Conservation (phyloP, 2,888 invertebrate genomes). For the Xestia sexstrigata region DNA sequence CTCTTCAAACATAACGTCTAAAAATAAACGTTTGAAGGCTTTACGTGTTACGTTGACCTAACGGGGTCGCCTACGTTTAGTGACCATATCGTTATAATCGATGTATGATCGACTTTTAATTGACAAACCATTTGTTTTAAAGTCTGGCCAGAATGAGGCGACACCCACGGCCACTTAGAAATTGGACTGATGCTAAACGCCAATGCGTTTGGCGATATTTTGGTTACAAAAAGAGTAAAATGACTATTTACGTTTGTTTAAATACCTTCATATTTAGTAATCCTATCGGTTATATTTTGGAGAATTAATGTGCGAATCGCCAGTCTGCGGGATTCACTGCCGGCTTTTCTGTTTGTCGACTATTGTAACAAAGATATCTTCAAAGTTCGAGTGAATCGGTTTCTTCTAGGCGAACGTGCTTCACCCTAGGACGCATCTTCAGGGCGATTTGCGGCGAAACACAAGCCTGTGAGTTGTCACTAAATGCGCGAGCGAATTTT, state of each 20-base stretch:
- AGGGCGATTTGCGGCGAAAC: too few relatives aligned
- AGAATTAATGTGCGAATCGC: too few relatives aligned
- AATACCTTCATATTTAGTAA: too few relatives aligned
- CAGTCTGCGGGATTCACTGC: too few relatives aligned
- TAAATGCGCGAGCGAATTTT: not conserved
- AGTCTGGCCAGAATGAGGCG: not conserved
- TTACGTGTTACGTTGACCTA: not conserved
- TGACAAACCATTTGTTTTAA: constrained; percentile 9
- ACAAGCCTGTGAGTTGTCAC: too few relatives aligned
- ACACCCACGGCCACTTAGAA: not conserved
- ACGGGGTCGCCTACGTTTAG: not conserved
- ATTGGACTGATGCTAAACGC: not conserved
- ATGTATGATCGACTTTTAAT: constrained; percentile 32
- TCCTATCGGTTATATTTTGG: too few relatives aligned
- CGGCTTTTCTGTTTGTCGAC: too few relatives aligned
- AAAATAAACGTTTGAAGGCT: not conserved
- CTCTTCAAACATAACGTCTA: not conserved
- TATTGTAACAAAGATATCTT: too few relatives aligned
- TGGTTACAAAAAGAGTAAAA: not conserved
- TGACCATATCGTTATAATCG: not conserved
- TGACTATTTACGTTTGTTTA: too few relatives aligned
- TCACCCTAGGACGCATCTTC: too few relatives aligned
- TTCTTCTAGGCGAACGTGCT: too few relatives aligned
- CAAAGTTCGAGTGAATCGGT: too few relatives aligned
- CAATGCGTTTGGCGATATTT: not conserved